Base-by-base conservation (phyloP, 2,888 invertebrate species). In the Eutolmus rufibarbis region DNA sequence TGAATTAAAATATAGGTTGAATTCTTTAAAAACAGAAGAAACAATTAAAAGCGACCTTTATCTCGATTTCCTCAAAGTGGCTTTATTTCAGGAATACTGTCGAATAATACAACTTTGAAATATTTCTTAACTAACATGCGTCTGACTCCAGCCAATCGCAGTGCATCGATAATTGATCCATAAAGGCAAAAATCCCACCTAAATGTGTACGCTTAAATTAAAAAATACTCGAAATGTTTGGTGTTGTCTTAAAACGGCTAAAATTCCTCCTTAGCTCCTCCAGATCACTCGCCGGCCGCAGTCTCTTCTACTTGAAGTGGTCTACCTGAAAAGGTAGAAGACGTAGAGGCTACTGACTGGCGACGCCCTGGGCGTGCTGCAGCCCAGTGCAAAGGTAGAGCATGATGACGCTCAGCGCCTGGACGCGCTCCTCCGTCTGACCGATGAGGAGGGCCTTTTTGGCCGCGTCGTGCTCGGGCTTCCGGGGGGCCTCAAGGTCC, bases 341-440 rank as follows among this genome's bases (percentile, higher is more conserved):
- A 12, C 12, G 4, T 12, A 8, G 16, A 56, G 66, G 66, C 23
- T 85, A 85, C 28, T 85, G 74, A 12, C 85, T 85, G 23, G 91
- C 91, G 40, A 91, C 91, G 16, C 92, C 92, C 90, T 93, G 93
- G 28, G 93, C 92, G 89, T 92, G 91, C 91, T 98, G 98, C 88
- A 98, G 94, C 3, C 98, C 98, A 4, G 98, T 97, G 93, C 98
- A 99, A 92, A 98, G 97, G 93, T 98, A 98, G 89, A 99, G 93
- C 96, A 98, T 97, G 89, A 98, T 95, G 86, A 98, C 96, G 82
- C 98, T 97, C 89, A 99, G 94, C 0, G 98, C 97, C 92, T 97
- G 97, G 8, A 98, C 96, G 90, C 97, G 96, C 89, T 97, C 95
- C 91, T 98, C 98, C 74, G 96, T 95, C 91, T 96, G 95, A 89